Base-by-base conservation (phyloP, 2,113 vertebrate species). In the Hepsetus odoe region DNA sequence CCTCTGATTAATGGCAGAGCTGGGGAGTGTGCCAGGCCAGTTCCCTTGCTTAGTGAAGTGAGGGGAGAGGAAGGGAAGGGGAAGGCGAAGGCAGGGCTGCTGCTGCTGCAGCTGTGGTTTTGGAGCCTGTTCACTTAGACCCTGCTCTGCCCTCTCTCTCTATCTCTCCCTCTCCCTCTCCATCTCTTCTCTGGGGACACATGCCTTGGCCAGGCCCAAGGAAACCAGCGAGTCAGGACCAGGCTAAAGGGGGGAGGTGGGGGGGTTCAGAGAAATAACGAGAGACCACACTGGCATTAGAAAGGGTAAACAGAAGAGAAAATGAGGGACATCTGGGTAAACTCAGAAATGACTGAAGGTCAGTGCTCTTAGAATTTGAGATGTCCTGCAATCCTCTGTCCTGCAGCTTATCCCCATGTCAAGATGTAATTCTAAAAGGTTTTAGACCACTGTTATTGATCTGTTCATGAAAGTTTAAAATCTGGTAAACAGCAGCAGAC, bases 1-100 rank as follows among this genome's bases (percentile, higher is more conserved):
- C 32, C 84, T 85, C 85, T 93, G 90, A 93, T 92, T 92, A 91
- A 92, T 92, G 90, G 85, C 89, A 91, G 91, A 89, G 85, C 71
- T 89, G 87, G 88, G 86, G 90, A 89, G 85, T 77, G 72, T 91
- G 91, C 88, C 89, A 91, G 89, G 87, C 81, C 58, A 86, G 80
- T 78, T 88, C 80, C 51, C 79, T 85, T 74, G 59, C 82, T 76
- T 76, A 84, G 84, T 59, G 72, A 68, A 87, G 69, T 82, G 58
- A 83, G 82, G 81, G 68, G 69, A 80, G 55, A 79, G 77, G 61
- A 80, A 76, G 73, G 82, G 66, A 75, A 77, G 68, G 0, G 76
- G 80, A 82, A 16, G 65, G 81, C 76, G 11, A 77, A 62, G 82
- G 81, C 69, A 82, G 77, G 82, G 62, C 72, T 69, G 86, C 85